Conservation (phyloP, 2,888 invertebrate genomes). For the Ephialtes manifestator region DNA sequence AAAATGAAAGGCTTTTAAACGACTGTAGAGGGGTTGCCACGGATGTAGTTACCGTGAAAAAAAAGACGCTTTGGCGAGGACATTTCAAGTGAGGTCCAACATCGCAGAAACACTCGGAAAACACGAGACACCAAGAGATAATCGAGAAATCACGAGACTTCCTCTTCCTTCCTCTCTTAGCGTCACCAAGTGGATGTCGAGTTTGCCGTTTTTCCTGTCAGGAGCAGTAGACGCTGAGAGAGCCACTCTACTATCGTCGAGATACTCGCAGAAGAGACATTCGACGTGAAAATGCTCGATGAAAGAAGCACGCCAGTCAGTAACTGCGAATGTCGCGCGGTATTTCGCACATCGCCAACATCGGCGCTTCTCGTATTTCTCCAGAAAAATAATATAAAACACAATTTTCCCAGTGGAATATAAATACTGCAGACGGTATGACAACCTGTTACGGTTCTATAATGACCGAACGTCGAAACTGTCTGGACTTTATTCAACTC, state of each 20-base stretch:
- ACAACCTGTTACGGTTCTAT: conserved; percentile 15
- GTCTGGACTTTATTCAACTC: neutral
- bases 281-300: conserved; percentile 52
- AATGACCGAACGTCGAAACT: conserved; percentile 14
- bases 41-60: conserved; percentile 33
- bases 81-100: conserved; percentile 24
- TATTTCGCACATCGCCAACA: conserved; percentile 48
- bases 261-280: conserved; percentile 30
- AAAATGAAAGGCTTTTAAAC: conserved; percentile 11
- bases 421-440: conserved; percentile 14
- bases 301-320: conserved; percentile 33
- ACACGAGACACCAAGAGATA: conserved; percentile 43
- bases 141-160: conserved; percentile 60
- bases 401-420: conserved; percentile 35
- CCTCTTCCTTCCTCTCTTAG: conserved; percentile 36
- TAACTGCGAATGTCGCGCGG: conserved; percentile 54
- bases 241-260: conserved; percentile 61
- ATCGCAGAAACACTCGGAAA: conserved; percentile 22
- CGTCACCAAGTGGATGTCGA: conserved; percentile 53
- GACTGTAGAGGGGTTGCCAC: neutral
- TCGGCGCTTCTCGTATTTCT: conserved; percentile 10
- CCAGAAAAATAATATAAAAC: conserved; percentile 35
- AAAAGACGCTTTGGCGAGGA: neutral
- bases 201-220: conserved; percentile 60
- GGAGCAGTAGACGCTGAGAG: conserved; percentile 42